A percentile compares a stretch with the other conserved stretches of the same genome.
phyloP scores from a whole-genome alignment of 2,797 vertebrate genomes.

The Rhinichthys osculus region DNA sequence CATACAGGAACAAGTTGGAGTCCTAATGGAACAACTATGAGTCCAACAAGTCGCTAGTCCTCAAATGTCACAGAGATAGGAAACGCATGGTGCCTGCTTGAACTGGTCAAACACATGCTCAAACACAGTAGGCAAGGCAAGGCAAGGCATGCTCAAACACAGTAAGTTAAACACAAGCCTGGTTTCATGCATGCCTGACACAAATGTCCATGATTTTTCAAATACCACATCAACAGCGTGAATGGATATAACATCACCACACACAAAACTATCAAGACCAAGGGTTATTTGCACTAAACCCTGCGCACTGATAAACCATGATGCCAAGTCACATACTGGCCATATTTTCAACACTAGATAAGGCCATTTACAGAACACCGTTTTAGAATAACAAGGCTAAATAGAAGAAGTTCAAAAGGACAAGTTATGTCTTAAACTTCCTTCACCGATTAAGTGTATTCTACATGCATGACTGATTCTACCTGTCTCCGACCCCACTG shows the following conservation, averaged over 20 bases:
- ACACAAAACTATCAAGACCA: not conserved
- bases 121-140: not conserved
- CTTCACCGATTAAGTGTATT: not conserved
- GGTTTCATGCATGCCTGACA: not conserved
- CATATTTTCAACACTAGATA: slow-evolving; percentile 15
- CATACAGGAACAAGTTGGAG: slow-evolving; percentile 63
- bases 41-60: slow-evolving; percentile 53
- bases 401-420: slow-evolving; percentile 32
- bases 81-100: not conserved
- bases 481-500: not conserved
- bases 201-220: not conserved
- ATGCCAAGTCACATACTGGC: not conserved
- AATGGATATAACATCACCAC: not conserved
- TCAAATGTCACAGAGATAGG: slow-evolving; percentile 40
- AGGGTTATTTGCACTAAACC: not conserved
- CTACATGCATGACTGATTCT: slow-evolving; percentile 14
- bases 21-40: slow-evolving; percentile 66
- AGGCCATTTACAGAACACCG: not conserved
- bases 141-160: slow-evolving; percentile 7
- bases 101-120: slow-evolving; percentile 17
- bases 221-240: not conserved
- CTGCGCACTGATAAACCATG: not conserved
- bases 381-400: not conserved
- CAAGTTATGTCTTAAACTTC: slow-evolving; percentile 32
- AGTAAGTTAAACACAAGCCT: not conserved